Conservation (phyloP, 2,888 invertebrate species). For the Nomada hirtipes region DNA sequence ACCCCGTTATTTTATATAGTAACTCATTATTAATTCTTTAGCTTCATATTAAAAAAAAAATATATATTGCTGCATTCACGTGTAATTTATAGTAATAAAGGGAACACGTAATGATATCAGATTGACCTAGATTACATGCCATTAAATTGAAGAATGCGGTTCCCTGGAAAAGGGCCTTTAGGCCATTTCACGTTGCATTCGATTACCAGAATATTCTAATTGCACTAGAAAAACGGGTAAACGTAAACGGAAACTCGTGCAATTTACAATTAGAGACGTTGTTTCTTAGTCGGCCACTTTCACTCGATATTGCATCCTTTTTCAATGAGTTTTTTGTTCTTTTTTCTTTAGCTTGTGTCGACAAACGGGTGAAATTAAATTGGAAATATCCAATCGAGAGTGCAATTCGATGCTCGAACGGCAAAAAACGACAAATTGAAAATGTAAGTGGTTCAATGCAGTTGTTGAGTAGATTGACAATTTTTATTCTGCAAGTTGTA, state of each 20-base stretch:
- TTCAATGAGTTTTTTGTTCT: constrained; percentile 12
- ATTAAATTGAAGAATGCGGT: neutral
- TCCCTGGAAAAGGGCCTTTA: neutral
- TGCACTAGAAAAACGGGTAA: constrained; percentile 30
- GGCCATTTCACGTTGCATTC: neutral
- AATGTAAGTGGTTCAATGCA: neutral
- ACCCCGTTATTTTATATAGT: too few species aligned
- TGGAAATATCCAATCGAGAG: neutral
- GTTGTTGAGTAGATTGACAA: neutral
- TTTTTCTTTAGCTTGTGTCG: neutral
- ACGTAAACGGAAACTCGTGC: constrained; percentile 56
- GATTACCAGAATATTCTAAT: constrained; percentile 37
- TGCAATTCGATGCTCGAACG: neutral
- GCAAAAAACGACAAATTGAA: neutral
- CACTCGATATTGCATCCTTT: constrained; percentile 38
- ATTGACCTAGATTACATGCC: neutral
- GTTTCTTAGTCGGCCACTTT: constrained; percentile 36
- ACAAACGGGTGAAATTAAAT: constrained; percentile 23
- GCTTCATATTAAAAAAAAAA: too few species aligned
- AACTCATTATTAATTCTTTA: too few species aligned
- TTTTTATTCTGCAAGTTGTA: neutral
- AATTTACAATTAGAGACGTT: constrained; percentile 24
- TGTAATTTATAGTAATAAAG: neutral
- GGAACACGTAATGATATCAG: neutral
- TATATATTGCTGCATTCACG: neutral